Conservation (phyloP, 2,113 vertebrate genomes). For the Notothenia rossii region DNA sequence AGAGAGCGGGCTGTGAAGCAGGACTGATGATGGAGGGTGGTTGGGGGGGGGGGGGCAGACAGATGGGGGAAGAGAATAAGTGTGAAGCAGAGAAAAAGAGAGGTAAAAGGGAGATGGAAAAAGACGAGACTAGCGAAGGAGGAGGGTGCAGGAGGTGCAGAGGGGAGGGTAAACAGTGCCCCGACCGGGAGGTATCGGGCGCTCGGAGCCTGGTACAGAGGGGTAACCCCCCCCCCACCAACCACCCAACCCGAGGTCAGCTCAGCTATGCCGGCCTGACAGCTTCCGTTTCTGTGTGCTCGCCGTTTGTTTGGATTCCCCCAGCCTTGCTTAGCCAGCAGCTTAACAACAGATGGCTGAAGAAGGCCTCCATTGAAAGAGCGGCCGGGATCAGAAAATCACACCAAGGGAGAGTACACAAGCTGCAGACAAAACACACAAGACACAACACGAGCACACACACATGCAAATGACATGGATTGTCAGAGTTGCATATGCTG, state of each 20-base stretch:
- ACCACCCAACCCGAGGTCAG: conserved; percentile 86
- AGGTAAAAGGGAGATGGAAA: conserved; percentile 27
- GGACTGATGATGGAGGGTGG: conserved; percentile 57
- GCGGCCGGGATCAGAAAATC: conserved; percentile 81
- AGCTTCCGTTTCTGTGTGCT: conserved; percentile 94
- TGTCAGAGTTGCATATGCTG: conserved; percentile 71
- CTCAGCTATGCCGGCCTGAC: conserved; percentile 89
- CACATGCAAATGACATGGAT: conserved; percentile 72
- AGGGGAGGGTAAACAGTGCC: conserved; percentile 90
- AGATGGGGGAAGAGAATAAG: conserved; percentile 50
- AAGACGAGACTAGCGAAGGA: conserved; percentile 77
- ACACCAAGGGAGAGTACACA: conserved; percentile 84
- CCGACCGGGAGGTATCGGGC: conserved; percentile 78
- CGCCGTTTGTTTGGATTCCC: conserved; percentile 92
- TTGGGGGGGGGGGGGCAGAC: neutral
- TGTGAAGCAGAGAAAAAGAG: conserved; percentile 39
- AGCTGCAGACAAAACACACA: conserved; percentile 74
- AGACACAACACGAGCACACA: conserved; percentile 47
- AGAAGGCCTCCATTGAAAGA: conserved; percentile 89
- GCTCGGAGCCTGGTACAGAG: conserved; percentile 90
- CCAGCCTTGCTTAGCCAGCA: conserved; percentile 91
- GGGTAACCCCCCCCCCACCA: conserved; percentile 70
- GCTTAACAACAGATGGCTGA: conserved; percentile 96
- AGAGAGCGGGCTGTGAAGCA: conserved; percentile 54
- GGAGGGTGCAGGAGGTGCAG: conserved; percentile 83